These are phyloP conservation scores for Upupa epops DNA, from an alignment of 2,113 vertebrate genomes.

Conservation along the genomic window DNA sequence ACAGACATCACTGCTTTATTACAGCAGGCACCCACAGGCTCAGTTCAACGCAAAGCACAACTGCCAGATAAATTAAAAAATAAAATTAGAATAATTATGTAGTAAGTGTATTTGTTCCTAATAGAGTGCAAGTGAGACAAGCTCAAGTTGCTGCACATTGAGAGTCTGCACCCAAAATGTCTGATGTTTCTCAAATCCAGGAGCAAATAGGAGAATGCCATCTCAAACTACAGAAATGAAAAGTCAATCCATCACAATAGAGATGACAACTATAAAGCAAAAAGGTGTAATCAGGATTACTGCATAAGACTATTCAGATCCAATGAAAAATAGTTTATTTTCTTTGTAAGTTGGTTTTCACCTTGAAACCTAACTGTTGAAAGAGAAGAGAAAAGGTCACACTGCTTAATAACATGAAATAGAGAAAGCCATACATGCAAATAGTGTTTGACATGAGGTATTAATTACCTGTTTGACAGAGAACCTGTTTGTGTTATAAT, in stretches of 20 bases:
- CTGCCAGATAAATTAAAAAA: constrained; percentile 29
- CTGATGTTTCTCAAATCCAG: not conserved
- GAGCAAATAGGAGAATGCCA: not conserved
- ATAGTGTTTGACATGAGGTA: not conserved
- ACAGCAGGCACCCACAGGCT: not conserved
- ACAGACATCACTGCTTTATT: not conserved
- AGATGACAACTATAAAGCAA: not conserved
- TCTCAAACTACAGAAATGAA: not conserved
- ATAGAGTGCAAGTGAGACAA: constrained; percentile 35
- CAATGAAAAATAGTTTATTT: not conserved
- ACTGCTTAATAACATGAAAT: not conserved
- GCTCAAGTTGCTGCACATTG: not conserved
- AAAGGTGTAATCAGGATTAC: not conserved
- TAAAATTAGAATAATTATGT: constrained; percentile 32
- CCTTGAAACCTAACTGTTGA: constrained; percentile 29
- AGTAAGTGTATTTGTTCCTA: constrained; percentile 33
- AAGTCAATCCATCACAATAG: not conserved
- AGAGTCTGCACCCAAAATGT: not conserved
- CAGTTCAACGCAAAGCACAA: constrained; percentile 6
- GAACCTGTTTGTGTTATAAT: not conserved
- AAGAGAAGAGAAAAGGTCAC: constrained; percentile 21
- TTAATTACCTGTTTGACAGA: constrained; percentile 35
- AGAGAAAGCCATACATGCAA: not conserved
- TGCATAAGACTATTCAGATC: not conserved
- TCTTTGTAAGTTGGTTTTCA: constrained; percentile 9